Base-by-base conservation (phyloP, 2,888 invertebrate species). In the Cryptophagus acutangulus region DNA sequence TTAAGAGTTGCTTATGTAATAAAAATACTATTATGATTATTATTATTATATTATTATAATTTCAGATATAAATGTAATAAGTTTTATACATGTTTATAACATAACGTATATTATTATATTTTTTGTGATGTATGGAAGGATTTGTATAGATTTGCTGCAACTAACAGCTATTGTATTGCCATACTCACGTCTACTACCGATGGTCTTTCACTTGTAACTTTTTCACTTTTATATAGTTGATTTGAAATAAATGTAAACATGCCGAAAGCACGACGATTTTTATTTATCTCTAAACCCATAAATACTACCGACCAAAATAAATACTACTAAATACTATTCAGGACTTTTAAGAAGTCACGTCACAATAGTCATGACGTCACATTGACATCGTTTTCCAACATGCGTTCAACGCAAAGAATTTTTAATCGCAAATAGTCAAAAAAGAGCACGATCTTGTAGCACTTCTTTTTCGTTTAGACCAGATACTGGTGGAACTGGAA, bases 211-310 rank as follows among this genome's bases (percentile, higher is more conserved):
- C 56, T 48, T 62, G 65, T 63, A 67, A 66, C 66, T 67, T 69
- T 69, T 69, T 64, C 67, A 69, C 68, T 68, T 69, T 69, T 69
- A 68, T 69, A 69, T 65, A 68, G 63, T 65, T 66, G 63, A 64
- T 60, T 64, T 63, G 55, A 63, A 69, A 67, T 69, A 67, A 66
- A 68, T 67, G 67, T 69, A 67, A 66, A 68, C 66, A 66, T 67
- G 61, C 66, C 63, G 64, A 65, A 65, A 60, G 61, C 46, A 58
- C 39, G 40, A 33, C 17, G 33, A 24, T 17, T 45, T 46, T 51
- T 46, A 46, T 49, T n/a, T n/a, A n/a, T 53, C 43, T 26, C 3
- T 4, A 3, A 4, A 4, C 26, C 26, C 26, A 26, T 26, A 47
- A 40, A 44, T 37, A 38, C 33, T 26, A 26, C 12, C 26, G n/a